Evolutionary conservation across 2,888 invertebrate species (phyloP).

Genomic region (Thalpophila matura): DNA sequence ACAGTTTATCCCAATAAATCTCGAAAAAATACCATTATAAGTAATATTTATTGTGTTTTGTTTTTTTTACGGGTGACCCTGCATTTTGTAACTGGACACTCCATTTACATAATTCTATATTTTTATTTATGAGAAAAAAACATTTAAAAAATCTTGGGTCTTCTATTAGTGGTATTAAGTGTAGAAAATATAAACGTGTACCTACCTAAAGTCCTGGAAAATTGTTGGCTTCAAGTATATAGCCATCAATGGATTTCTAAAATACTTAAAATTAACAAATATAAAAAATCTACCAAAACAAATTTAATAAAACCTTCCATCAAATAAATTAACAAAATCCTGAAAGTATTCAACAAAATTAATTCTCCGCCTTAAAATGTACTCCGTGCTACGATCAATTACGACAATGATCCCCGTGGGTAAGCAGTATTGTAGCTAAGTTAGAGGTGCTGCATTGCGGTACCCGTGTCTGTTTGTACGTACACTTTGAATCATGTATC

Average conservation of each 20-base stretch:
- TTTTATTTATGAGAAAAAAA: too few species aligned
- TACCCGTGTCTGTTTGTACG: conserved; percentile 39
- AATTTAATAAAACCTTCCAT: background rate
- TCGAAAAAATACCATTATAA: conserved; percentile 55
- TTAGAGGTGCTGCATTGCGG: conserved; percentile 70
- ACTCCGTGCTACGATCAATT: conserved; percentile 31
- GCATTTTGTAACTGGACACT: too few species aligned
- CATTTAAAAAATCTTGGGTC: too few species aligned
- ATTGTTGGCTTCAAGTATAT: too few species aligned
- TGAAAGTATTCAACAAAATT: conserved; percentile 12
- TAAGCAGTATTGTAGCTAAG: conserved; percentile 29
- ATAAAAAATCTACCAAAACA: background rate
- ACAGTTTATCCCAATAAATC: conserved; percentile 59
- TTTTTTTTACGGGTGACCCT: conserved; percentile 21
- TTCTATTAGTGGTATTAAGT: too few species aligned
- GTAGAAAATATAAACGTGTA: too few species aligned
- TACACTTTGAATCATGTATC: conserved; percentile 72
- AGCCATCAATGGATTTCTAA: too few species aligned
- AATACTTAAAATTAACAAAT: too few species aligned
- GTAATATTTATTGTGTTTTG: conserved; percentile 52
- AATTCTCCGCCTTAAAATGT: conserved; percentile 7
- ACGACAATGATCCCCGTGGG: conserved; percentile 21
- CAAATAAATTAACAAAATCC: conserved; percentile 9
- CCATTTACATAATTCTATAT: too few species aligned
- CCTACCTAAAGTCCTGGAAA: too few species aligned